A percentile compares a stretch with the other conserved stretches of the same genome.
Conservation (phyloP, 53 echinoderm and acorn worm species). For the Holothuria leucospilota region DNA sequence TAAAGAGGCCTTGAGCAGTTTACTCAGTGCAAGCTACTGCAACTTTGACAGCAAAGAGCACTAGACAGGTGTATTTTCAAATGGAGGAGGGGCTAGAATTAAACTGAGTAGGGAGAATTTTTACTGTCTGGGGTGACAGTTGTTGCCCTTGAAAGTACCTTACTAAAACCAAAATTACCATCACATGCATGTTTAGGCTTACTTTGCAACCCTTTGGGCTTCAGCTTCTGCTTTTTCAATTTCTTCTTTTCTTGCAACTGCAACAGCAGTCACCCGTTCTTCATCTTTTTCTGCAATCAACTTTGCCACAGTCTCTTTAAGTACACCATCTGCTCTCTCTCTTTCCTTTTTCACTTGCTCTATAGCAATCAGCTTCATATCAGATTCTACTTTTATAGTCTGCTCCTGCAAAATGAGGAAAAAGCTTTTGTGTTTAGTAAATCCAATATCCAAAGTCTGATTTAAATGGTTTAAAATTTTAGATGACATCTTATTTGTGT, state of each 20-base stretch:
- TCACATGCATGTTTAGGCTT: background rate
- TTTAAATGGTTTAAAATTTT: no score
- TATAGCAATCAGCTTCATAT: constrained; percentile 75
- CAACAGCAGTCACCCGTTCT: constrained; percentile 72
- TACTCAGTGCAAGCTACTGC: no score
- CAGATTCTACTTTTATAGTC: constrained; percentile 81
- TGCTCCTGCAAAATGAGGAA: constrained; percentile 70
- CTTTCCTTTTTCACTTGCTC: constrained; percentile 84
- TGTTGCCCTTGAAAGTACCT: no score
- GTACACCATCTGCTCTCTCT: constrained; percentile 67
- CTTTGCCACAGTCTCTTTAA: constrained; percentile 78
- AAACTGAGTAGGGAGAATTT: no score
- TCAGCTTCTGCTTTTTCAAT: constrained; percentile 71
- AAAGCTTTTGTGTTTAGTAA: background rate
- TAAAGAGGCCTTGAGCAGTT: no score
- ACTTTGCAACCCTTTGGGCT: constrained; percentile 87
- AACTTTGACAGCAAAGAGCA: no score
- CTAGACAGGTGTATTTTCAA: no score
- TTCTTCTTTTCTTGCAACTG: constrained; percentile 81
- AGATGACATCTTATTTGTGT: no score
- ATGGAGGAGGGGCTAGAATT: no score
- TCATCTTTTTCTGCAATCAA: constrained; percentile 64
- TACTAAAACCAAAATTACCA: background rate
- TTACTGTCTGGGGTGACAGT: no score
- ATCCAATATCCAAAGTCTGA: background rate